These are phyloP conservation scores for Holothuria scabra DNA, from an alignment of 53 echinoderm and acorn worm genomes.

Conservation along the genomic window DNA sequence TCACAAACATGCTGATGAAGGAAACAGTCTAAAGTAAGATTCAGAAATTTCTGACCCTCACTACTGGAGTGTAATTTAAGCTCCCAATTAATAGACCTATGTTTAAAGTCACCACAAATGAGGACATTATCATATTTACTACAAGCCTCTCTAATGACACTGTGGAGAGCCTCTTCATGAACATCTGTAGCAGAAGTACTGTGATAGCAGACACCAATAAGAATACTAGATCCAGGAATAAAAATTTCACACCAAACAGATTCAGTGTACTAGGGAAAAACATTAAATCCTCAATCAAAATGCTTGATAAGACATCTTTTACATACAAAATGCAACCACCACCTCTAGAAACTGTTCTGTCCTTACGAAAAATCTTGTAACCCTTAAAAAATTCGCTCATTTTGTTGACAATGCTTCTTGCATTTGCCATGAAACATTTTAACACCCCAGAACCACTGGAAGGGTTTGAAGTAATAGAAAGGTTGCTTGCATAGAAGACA, in stretches of 20 bases:
- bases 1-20: too few relatives aligned
- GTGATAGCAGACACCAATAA: too few relatives aligned
- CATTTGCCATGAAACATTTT: slow-evolving; percentile 5
- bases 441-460: not conserved
- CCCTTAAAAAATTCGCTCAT: not conserved
- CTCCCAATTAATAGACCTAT: not conserved
- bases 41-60: too few relatives aligned
- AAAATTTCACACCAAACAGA: not conserved
- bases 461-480: not conserved
- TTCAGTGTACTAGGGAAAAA: not conserved
- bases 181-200: too few relatives aligned
- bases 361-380: slow-evolving; percentile 3
- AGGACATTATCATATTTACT: too few relatives aligned
- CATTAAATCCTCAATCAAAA: not conserved
- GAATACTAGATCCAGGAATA: too few relatives aligned
- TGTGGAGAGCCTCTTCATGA: too few relatives aligned
- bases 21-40: too few relatives aligned
- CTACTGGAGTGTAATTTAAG: not conserved
- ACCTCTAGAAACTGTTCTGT: not conserved
- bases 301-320: not conserved
- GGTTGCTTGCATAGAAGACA: not conserved
- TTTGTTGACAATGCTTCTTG: slow-evolving; percentile 13
- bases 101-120: too few relatives aligned
- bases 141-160: too few relatives aligned
- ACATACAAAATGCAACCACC: not conserved